Conservation (phyloP, 2,888 invertebrate species). For the Arge pagana region DNA sequence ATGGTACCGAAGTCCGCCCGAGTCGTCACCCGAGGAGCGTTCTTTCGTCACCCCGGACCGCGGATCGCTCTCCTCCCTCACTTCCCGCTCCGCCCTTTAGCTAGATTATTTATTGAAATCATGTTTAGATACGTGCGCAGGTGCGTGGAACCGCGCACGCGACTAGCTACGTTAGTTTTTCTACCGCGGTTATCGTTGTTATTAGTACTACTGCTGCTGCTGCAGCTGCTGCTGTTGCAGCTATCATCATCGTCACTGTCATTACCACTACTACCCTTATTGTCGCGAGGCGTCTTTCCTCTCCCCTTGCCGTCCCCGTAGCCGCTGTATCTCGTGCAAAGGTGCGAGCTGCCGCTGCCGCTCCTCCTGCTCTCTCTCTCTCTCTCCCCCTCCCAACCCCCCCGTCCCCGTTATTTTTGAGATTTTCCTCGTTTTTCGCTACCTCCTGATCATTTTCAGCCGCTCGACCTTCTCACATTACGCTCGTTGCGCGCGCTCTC, state of each 20-base stretch:
- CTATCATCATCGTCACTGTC: too few species aligned
- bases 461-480: neutral
- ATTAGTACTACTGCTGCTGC: too few species aligned
- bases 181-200: too few species aligned
- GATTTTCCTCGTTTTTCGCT: neutral
- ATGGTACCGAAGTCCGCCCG: neutral
- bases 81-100: too few species aligned
- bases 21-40: conserved; percentile 14
- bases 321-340: conserved; percentile 20
- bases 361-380: conserved; percentile 30
- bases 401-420: conserved; percentile 18
- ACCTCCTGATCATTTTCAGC: neutral
- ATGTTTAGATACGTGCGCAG: conserved; percentile 49
- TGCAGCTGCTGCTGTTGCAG: too few species aligned
- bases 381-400: conserved; percentile 29
- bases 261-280: too few species aligned
- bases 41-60: neutral
- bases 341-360: conserved; percentile 31
- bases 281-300: neutral
- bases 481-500: too few species aligned
- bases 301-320: neutral
- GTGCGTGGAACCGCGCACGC: too few species aligned
- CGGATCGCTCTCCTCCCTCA: conserved; percentile 42
- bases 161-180: too few species aligned
- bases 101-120: conserved; percentile 57